A percentile compares a stretch with the other conserved stretches of the same genome.
Conservation (phyloP, 2,888 invertebrate genomes). For the Pristionchus maxplancki region DNA sequence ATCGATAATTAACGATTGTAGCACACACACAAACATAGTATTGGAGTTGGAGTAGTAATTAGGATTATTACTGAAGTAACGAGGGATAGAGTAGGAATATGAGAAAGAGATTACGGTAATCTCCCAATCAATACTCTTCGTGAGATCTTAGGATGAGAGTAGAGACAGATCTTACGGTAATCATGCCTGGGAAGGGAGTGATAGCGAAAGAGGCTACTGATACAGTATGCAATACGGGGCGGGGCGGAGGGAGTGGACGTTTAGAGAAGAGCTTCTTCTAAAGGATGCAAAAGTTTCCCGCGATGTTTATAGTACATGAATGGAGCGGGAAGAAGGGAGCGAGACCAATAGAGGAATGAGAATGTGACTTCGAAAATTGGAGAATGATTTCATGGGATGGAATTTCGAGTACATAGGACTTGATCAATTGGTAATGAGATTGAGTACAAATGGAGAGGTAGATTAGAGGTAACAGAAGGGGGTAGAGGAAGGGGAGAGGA, state of each 20-base stretch:
- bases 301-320: constrained; percentile 7
- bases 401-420: not conserved
- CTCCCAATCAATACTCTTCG: constrained; percentile 32
- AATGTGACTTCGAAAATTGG: not conserved
- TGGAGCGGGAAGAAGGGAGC: not conserved
- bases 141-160: constrained; percentile 27
- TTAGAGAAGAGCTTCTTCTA: not conserved
- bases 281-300: not conserved
- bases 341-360: not conserved
- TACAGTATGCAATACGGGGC: not conserved
- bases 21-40: constrained; percentile 29
- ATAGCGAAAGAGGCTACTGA: not conserved
- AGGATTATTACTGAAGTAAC: too few relatives aligned
- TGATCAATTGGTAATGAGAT: not conserved
- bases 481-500: not conserved
- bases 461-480: not conserved
- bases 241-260: not conserved
- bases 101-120: constrained; percentile 14
- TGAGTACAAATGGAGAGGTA: not conserved
- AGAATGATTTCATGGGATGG: not conserved
- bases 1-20: constrained; percentile 8
- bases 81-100: not conserved
- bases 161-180: constrained; percentile 23
- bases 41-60: not conserved
- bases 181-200: not conserved